Base-by-base conservation (phyloP, 2,888 invertebrate genomes). In the Margaritifera margaritifera region DNA sequence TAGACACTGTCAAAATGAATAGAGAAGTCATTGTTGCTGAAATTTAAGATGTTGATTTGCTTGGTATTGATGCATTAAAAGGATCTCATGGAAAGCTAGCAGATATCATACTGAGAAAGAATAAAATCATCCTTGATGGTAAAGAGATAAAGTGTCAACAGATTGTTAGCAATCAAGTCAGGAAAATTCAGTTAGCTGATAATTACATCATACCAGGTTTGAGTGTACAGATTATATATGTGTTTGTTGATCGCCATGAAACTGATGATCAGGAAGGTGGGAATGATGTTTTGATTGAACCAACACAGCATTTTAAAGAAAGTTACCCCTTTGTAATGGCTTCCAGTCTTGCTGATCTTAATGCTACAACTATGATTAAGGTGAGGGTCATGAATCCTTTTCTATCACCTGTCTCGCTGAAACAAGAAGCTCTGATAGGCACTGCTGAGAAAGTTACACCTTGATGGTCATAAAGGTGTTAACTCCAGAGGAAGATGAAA, bases 281-380 rank as follows among this genome's bases (percentile, higher is more conserved):
- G 0, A 22, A 61, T 22, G 64, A 64, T 4, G 52, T 71, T 50
- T 22, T 74, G n/a, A 69, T 73, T 54, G 75, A 77, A 59, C 68
- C 74, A 19, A 68, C 66, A 11, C 18, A 54, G n/a, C n/a, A n/a
- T n/a, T n/a, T 74, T 54, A 63, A 57, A n/a, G 53, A 68, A 27
- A 73, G 67, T 25, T 68, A 71, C 55, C 68, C 69, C 18, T 19
- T 77, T 6, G 27, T 75, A 51, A 62, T 77, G 63, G 71, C 77
- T 8, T 22, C 69, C 18, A 57, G 71, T 62, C 52, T 73, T 24
- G 69, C 66, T 50, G 72, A 75, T 57, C 58, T 71, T 4, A 71
- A 63, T 31, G 15, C 61, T 54, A 61, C 58, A 24, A 59, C 66
- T 51, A 69, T 66, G 4, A 66, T 53, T 19, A 69, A 69, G 52